Base-by-base conservation (phyloP, 1,140 invertebrate genomes). In the Papilio helenus region DNA sequence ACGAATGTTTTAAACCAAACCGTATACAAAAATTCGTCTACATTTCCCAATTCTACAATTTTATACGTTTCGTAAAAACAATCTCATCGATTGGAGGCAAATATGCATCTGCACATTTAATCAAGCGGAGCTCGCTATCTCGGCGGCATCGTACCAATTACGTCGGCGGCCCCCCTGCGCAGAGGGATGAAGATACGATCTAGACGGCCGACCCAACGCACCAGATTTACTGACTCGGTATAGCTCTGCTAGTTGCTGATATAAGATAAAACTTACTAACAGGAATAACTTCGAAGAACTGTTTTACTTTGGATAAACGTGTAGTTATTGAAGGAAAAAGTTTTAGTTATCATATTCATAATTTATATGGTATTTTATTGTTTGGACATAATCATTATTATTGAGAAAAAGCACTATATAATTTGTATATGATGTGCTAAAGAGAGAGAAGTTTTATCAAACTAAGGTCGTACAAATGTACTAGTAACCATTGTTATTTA, bases 101-200 rank as follows among this genome's bases (percentile, higher is more conserved):
- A 46, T 76, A 79, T 79, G 82, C 79, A 83, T 78, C 61, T 79
- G 82, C 82, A 80, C 74, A 76, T 83, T 83, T 81, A 83, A 81
- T 83, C 82, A 83, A 78, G n/a, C 44, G 86, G 87, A 84, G 86
- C 78, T 81, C 77, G 81, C 86, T 89, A 89, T 89, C 87, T 80
- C 79, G 71, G 81, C 80, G 88, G 88, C 88, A 89, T 89, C 88
- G 79, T 74, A 80, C 85, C 85, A 89, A 88, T 87, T 87, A 89
- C 83, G 72, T 81, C 79, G 71, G 46, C 42, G 68, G 73, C 51
- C 82, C 79, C 79, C 76, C 73, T 34, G 77, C 74, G 42, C 10
- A 55, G 39, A 76, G 82, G 82, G 82, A 83, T 82, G 80, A 79
- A 86, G 87, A 88, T 88, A 88, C 71, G 65, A 87, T 87, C 87